These are phyloP conservation scores for Chaetodon trifascialis DNA, from an alignment of 2,113 vertebrate genomes.

Conservation along the genomic window DNA sequence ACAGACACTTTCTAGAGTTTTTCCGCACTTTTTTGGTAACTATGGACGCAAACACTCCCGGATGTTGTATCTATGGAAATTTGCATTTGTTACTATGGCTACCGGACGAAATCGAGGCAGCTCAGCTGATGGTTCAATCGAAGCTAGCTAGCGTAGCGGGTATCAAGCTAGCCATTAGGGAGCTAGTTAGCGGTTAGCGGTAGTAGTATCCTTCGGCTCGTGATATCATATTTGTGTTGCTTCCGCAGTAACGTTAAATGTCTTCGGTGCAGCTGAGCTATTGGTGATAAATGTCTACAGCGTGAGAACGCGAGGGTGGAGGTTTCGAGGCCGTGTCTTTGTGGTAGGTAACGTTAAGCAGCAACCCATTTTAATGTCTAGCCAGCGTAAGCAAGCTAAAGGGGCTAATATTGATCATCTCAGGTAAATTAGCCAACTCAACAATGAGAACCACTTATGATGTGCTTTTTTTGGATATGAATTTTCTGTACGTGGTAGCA, in stretches of 20 bases:
- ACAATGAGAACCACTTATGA: not conserved
- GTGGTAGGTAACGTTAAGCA: slow-evolving; percentile 57
- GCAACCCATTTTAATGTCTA: slow-evolving; percentile 5
- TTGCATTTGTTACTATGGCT: slow-evolving; percentile 65
- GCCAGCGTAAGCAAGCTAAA: slow-evolving; percentile 40
- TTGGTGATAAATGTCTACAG: slow-evolving; percentile 41
- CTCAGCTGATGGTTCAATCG: slow-evolving; percentile 55
- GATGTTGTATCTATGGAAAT: slow-evolving; percentile 71
- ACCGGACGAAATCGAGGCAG: slow-evolving; percentile 38
- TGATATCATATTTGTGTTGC: not conserved
- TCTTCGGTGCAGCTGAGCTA: not conserved
- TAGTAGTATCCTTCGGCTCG: slow-evolving; percentile 20
- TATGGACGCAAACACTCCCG: slow-evolving; percentile 65
- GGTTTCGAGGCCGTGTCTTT: slow-evolving; percentile 61
- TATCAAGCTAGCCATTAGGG: slow-evolving; percentile 31
- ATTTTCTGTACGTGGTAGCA: not conserved
- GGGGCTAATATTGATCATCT: slow-evolving; percentile 23
- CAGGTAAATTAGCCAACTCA: not conserved
- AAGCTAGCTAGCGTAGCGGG: slow-evolving; percentile 48
- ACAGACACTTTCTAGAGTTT: not conserved
- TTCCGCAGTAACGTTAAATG: not conserved
- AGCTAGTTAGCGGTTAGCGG: slow-evolving; percentile 62
- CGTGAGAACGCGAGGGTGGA: slow-evolving; percentile 51
- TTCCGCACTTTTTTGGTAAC: slow-evolving; percentile 49
- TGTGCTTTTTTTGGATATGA: not conserved